A percentile compares a stretch with the other conserved stretches of the same genome.
These are phyloP conservation scores for Calephelis virginiensis DNA, from an alignment of 1,140 invertebrate species.

Conservation along the genomic window DNA sequence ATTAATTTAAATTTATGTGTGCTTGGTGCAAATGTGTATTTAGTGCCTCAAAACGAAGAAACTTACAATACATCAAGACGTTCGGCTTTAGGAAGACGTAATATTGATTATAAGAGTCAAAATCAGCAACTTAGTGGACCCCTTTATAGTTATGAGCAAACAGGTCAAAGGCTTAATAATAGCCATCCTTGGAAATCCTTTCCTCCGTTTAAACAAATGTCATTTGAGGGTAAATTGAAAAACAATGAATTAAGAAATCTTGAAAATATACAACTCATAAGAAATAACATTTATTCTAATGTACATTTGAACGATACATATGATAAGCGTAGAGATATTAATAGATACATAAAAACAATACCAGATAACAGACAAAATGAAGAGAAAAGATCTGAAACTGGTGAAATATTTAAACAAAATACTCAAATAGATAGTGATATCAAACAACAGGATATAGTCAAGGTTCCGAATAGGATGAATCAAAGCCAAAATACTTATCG, in stretches of 20 bases:
- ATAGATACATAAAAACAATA: not conserved
- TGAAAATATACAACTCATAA: constrained; percentile 1
- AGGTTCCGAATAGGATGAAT: not conserved
- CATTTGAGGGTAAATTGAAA: not conserved
- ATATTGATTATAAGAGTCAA: constrained; percentile 6
- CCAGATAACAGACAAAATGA: not conserved
- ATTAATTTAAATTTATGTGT: not conserved
- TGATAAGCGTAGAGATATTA: not conserved
- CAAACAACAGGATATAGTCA: not conserved
- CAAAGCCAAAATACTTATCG: constrained; percentile 12
- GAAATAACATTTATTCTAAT: not conserved
- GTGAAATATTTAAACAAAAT: not conserved
- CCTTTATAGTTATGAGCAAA: not conserved
- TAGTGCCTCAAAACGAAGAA: constrained; percentile 1
- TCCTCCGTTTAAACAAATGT: not conserved
- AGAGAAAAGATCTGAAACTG: not conserved
- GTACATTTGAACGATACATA: not conserved
- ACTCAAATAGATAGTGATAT: not conserved
- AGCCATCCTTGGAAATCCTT: not conserved
- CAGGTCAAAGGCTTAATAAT: not conserved
- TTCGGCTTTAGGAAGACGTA: constrained; percentile 3
- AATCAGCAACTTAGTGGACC: not conserved
- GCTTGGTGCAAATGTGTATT: constrained; percentile 10
- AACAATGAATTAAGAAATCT: not conserved
- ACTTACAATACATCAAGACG: not conserved